Percentiles rank a stretch among this genome's conserved stretches.
phyloP scores from a whole-genome alignment of 2,797 vertebrate species.

The Coccyzus lansbergi region DNA sequence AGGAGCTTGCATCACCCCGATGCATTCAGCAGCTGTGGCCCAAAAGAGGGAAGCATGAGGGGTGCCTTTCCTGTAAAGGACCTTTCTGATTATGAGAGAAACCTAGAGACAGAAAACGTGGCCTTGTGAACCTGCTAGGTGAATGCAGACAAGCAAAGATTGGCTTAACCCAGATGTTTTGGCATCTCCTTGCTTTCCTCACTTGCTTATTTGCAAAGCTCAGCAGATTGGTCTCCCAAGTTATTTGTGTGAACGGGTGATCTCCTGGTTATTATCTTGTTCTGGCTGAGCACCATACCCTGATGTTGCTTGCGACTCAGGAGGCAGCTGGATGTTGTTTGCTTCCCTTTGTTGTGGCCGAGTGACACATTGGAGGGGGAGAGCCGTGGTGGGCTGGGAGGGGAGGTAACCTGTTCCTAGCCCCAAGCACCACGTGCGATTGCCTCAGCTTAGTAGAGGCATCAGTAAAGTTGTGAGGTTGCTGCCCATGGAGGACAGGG shows the following conservation, averaged over 20 bases:
- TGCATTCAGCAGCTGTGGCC: neutral
- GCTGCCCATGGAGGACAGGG: fast-evolving
- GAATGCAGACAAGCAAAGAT: neutral
- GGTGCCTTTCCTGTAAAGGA: neutral
- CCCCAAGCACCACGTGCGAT: fast-evolving
- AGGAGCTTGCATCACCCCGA: neutral
- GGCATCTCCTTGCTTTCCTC: neutral
- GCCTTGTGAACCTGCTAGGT: fast-evolving
- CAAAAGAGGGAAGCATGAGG: neutral
- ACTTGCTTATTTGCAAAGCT: neutral
- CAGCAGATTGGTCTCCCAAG: neutral
- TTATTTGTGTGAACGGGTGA: neutral
- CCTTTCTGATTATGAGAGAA: neutral
- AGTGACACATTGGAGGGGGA: fast-evolving
- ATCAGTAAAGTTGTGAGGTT: fast-evolving
- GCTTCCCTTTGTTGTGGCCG: too few relatives aligned
- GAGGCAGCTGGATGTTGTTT: fast-evolving
- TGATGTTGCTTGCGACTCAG: neutral
- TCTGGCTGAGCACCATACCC: neutral
- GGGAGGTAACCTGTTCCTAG: fast-evolving
- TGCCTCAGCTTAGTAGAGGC: neutral
- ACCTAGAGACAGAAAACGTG: neutral
- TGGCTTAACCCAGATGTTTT: fast-evolving
- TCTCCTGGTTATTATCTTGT: neutral
- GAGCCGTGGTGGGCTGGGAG: neutral